Evolutionary conservation across 2,113 vertebrate genomes (phyloP), one percentile per base, ranked within the genome.

Genomic region (Merops nubicus): DNA sequence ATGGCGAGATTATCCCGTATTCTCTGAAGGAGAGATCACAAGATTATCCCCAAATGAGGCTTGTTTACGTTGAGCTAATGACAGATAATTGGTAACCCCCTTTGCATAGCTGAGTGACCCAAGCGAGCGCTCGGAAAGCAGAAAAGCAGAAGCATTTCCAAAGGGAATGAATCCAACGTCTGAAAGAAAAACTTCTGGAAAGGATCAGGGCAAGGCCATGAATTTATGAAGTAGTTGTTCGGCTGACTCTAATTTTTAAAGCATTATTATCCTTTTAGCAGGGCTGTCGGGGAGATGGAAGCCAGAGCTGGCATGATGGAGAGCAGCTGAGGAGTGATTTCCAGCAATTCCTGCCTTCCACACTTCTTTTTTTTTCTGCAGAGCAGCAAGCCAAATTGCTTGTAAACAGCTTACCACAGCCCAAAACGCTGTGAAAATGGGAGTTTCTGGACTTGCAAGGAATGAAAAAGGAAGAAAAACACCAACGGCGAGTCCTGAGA

Each of bases 211-310:
- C 79, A 95, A 95, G 85, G 85, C 90, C 85, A 96, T 96, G 93
- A 94, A 96, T 96, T 96, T 96, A 97, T 95, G 95, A 95, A 96
- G 96, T 75, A 93, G 96, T 92, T 81, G 60, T 56, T 96, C 1
- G 64, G 47, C 96, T 95, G 96, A 94, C 93, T 96, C 85, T 96
- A 94, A 96, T 96, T 97, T 97, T 95, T 96, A 96, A 96, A 96
- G 96, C 93, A 88, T 97, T 96, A 97, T 97, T 96, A 97, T 96
- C 95, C 96, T 94, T 97, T 96, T 97, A 96, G 95, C 56, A 0
- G 59, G 92, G 76, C 96, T 94, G 96, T 97, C 79, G 17, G 68
- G 92, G 63, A 86, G 95, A 96, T 96, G 93, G 96, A 96, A 96
- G 95, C 95, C 96, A 96, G 93, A 95, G 90, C 85, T n/a, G 33